Base-by-base conservation (phyloP, 2,888 invertebrate genomes). In the Yponomeuta cagnagella region DNA sequence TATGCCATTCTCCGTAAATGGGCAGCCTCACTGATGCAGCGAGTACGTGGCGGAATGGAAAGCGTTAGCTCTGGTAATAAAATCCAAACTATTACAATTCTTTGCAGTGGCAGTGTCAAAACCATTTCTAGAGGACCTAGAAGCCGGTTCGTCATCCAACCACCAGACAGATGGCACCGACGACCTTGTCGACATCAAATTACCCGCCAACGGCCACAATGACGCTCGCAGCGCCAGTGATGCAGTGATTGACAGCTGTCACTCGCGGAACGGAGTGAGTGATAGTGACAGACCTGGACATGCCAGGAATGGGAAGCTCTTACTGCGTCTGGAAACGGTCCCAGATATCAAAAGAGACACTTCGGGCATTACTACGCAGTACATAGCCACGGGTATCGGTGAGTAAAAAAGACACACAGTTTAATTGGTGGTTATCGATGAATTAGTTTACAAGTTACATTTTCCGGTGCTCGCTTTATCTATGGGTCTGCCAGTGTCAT, bases 381-480 rank as follows among this genome's bases (percentile, higher is more conserved):
- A 91, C 70, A 86, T 93, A 10, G 89, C 92, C 63, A 82, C 92
- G 43, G 90, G 89, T 0, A 90, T 92, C 69, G 92, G 92, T 91
- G 72, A 76, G 78, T 69, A n/a, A 31, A 8, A 6, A 30, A 23
- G n/a, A 64, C 31, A 64, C 10, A 52, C 10, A 6, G 8, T 33
- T 33, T 33, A 33, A 33, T 33, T 33, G 1, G 5, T 33, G 33
- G 33, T 33, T 43, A 8, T 43, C 43, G 43, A 43, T 43, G 43
- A 43, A 64, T 66, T 66, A 69, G 48, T 58, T 58, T 15, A 15
- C 52, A 15, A 12, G 15, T 58, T 58, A 58, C 52, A 58, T 9
- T 58, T 58, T 58, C 52, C 52, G 52, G 52, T 58, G 52, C 43
- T 8, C 6, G 43, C 6, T 5, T 43, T 43, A 43, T 43, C 43